Conservation (phyloP, 2,888 invertebrate species). For the Strigamia crassipes region DNA sequence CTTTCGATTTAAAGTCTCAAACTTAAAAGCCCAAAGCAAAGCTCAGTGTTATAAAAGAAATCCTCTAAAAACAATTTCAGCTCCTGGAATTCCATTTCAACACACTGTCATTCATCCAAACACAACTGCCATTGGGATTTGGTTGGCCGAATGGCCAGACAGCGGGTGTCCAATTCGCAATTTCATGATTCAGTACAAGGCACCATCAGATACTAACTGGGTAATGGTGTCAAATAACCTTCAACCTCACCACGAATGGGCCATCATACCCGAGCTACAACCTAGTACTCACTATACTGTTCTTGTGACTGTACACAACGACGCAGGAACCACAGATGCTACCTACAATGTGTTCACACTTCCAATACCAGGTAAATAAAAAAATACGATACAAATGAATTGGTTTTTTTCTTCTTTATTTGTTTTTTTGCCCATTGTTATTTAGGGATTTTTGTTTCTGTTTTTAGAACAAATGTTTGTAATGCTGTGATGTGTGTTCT, state of each 20-base stretch:
- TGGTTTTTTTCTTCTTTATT: background rate
- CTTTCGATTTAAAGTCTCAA: background rate
- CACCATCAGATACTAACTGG: conserved; percentile 24
- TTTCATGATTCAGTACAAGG: conserved; percentile 45
- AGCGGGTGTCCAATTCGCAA: conserved; percentile 46
- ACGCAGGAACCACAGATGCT: conserved; percentile 43
- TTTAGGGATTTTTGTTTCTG: background rate
- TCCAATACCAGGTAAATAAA: conserved; percentile 2
- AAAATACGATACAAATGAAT: background rate
- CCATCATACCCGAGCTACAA: conserved; percentile 43
- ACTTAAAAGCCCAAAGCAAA: background rate
- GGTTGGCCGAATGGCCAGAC: conserved; percentile 42
- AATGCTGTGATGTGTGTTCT: background rate
- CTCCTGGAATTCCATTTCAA: conserved; percentile 33
- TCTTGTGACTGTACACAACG: conserved; percentile 44
- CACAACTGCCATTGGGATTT: conserved; percentile 35
- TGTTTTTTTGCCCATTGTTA: background rate
- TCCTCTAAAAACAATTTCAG: conserved; percentile 41
- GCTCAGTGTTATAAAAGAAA: background rate
- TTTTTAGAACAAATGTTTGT: background rate
- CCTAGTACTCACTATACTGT: conserved; percentile 24
- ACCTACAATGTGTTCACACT: conserved; percentile 38
- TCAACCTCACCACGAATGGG: conserved; percentile 43
- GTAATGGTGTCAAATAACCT: conserved; percentile 44
- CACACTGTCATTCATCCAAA: conserved; percentile 26